Conservation (phyloP, 2,113 vertebrate species). For the Tonatia bakeri region DNA sequence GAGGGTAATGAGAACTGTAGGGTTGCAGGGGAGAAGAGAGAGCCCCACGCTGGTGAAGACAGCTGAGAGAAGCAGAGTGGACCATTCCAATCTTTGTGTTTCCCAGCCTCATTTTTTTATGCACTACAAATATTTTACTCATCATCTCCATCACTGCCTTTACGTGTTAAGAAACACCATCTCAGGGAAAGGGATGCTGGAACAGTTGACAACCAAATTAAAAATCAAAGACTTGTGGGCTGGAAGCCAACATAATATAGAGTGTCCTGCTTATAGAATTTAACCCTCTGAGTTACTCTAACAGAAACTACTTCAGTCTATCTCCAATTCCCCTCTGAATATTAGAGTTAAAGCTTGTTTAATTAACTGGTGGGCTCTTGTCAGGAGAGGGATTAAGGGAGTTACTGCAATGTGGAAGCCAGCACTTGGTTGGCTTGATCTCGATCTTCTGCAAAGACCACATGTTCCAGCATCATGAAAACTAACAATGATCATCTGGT, state of each 20-base stretch:
- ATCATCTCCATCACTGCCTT: not conserved
- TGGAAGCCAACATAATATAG: not conserved
- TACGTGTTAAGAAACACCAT: not conserved
- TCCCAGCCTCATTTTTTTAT: not conserved
- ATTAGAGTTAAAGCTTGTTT: not conserved
- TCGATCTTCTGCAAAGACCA: not conserved
- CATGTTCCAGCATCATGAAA: conserved; percentile 4
- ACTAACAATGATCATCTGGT: conserved; percentile 72
- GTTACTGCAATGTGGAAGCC: not conserved
- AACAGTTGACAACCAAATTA: not conserved
- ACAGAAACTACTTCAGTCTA: not conserved
- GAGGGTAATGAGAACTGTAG: not conserved
- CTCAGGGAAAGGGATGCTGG: not conserved
- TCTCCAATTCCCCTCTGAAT: not conserved
- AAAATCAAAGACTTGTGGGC: not conserved
- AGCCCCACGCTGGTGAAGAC: not conserved
- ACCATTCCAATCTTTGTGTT: not conserved
- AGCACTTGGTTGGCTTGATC: not conserved
- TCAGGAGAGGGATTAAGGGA: not conserved
- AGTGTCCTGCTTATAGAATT: not conserved
- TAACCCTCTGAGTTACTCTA: not conserved
- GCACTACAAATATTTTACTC: not conserved
- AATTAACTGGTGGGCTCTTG: not conserved
- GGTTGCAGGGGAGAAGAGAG: not conserved
- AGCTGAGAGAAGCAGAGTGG: not conserved